Base-by-base conservation (phyloP, 2,888 invertebrate species). In the Zhengitettix transpicula region DNA sequence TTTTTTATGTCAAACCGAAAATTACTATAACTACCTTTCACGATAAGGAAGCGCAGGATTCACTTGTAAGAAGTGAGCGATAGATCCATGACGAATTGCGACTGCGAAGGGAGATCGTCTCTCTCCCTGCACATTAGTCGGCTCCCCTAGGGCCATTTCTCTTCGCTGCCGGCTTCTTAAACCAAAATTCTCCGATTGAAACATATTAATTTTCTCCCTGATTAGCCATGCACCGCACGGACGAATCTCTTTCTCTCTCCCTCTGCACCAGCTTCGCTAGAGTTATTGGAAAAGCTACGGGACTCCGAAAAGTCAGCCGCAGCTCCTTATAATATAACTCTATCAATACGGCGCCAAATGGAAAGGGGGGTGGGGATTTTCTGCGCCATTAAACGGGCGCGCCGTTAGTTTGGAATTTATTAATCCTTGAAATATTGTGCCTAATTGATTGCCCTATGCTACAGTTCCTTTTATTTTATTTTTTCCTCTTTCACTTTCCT, bases 341-440 rank as follows among this genome's bases (percentile, higher is more conserved):
- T 55, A 55, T 55, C 55, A 55, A 55, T 55, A 55, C n/a, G 16
- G 55, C 14, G 9, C 40, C 40, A 55, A 55, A n/a, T 40, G 55
- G n/a, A n/a, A n/a, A 41, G 40, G 40, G n/a, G 52, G 55, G 42
- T 17, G 15, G 61, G 44, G 58, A 61, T 61, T 61, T 63, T 63
- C 63, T 56, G 40, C 60, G 40, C 60, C 63, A 63, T 63, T 63
- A 59, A 59, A 44, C 60, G 57, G 58, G 47, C 56, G 58, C 62
- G 60, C 59, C 57, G 40, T 59, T 61, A 61, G 57, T 61, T 61
- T 61, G 47, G 51, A 58, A 64, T 59, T 57, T 64, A 64, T 61
- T 61, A 62, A 60, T 58, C 62, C 60, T 58, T 58, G 56, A 62
- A 61, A 57, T 60, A 59, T 60, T 64, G 57, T 62, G 55, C 55